phyloP scores from a whole-genome alignment of 2,888 invertebrate species.

The Lydus trimaculatus region DNA sequence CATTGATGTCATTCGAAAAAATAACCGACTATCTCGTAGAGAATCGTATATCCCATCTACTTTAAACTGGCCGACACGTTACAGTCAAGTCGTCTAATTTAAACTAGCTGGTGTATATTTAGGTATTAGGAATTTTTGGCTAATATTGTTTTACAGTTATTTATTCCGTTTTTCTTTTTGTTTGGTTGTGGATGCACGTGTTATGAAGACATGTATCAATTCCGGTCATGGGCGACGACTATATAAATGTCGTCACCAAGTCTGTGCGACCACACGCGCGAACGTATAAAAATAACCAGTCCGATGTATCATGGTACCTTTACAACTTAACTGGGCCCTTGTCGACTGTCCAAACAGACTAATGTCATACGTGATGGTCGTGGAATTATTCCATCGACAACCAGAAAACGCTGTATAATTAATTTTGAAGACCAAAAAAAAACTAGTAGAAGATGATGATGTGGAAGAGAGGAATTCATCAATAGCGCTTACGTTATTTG shows the following conservation, averaged over 20 bases:
- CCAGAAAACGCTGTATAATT: not conserved
- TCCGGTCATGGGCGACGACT: slow-evolving; percentile 37
- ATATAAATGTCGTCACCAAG: slow-evolving; percentile 46
- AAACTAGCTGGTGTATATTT: too few species aligned
- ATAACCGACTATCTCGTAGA: not conserved
- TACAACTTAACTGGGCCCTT: slow-evolving; percentile 50
- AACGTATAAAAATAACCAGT: slow-evolving; percentile 51
- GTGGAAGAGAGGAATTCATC: not conserved
- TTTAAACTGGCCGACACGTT: not conserved
- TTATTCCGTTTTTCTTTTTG: slow-evolving; percentile 16
- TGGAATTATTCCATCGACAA: not conserved
- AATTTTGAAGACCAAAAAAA: not conserved
- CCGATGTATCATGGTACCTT: slow-evolving; percentile 46
- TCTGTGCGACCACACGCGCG: slow-evolving; percentile 50
- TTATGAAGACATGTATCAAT: slow-evolving; percentile 36
- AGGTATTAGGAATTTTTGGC: too few species aligned
- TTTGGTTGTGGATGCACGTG: slow-evolving; percentile 23
- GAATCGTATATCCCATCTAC: not conserved
- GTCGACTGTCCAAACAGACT: slow-evolving; percentile 53
- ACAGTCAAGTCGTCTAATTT: not conserved
- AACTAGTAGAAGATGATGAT: not conserved
- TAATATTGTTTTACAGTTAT: not conserved
- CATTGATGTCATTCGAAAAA: not conserved
- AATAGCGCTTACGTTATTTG: not conserved
- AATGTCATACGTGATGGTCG: slow-evolving; percentile 47